A percentile compares a stretch with the other conserved stretches of the same genome.
These are phyloP conservation scores for Pelusios castaneus DNA, from an alignment of 2,113 vertebrate genomes.

Conservation along the genomic window DNA sequence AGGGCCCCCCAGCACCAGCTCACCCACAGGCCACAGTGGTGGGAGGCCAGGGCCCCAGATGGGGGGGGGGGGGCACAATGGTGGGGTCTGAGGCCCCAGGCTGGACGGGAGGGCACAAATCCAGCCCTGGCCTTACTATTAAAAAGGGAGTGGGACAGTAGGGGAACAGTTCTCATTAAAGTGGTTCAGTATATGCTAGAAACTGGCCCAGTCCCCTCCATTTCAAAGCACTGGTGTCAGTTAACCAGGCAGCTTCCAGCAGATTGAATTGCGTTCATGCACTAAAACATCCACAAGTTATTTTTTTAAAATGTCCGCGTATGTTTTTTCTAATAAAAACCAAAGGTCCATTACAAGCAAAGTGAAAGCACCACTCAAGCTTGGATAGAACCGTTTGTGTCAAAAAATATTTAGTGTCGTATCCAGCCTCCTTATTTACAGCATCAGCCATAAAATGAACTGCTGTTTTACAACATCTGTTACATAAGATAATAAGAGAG, in stretches of 20 bases:
- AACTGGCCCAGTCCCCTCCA: background rate
- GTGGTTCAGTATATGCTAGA: background rate
- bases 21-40: no score
- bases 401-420: background rate
- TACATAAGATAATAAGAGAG: background rate
- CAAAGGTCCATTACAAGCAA: background rate
- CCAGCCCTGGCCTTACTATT: slow-evolving; percentile 18
- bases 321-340: background rate
- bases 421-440: background rate
- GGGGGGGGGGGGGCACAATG: no score
- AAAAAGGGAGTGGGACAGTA: slow-evolving; percentile 8
- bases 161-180: background rate
- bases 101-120: no score
- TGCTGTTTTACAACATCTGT: background rate
- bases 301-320: background rate
- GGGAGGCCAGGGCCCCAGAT: no score
- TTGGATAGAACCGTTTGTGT: background rate
- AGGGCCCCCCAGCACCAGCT: no score
- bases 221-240: background rate
- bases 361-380: slow-evolving; percentile 10
- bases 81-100: no score
- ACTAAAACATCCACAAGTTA: background rate
- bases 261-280: background rate
- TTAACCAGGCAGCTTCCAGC: background rate
- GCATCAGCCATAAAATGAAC: background rate